Conservation (phyloP, 2,113 vertebrate species). For the Phrynosoma blainvillii region DNA sequence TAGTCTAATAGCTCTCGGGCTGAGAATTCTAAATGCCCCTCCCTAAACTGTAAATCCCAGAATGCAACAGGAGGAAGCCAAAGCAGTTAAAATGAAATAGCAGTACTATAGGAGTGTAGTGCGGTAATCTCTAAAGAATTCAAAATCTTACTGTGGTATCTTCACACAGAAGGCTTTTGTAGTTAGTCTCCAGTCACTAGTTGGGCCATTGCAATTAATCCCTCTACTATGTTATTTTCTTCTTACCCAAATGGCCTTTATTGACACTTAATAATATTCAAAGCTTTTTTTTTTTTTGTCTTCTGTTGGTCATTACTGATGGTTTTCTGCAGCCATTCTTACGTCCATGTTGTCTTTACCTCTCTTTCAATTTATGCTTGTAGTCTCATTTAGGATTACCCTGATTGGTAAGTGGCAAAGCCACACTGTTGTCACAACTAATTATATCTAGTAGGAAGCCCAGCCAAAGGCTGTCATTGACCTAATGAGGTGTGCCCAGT, state of each 20-base stretch:
- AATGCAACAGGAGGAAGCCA: no score
- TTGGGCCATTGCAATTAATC: not conserved
- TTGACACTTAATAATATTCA: conserved; percentile 4
- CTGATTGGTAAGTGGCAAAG: conserved; percentile 39
- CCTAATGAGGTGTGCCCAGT: conserved; percentile 56
- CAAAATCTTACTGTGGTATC: not conserved
- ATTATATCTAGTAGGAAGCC: conserved; percentile 44
- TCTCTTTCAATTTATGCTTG: not conserved
- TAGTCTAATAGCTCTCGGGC: no score
- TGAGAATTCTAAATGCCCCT: no score
- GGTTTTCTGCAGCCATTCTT: not conserved
- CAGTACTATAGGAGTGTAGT: no score
- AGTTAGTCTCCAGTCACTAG: conserved; percentile 26
- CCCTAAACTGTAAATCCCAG: no score
- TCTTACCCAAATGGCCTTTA: not conserved
- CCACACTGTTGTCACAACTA: not conserved
- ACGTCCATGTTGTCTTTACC: not conserved
- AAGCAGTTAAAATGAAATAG: no score
- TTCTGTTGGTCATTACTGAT: not conserved
- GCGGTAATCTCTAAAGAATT: no score
- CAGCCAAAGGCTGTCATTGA: conserved; percentile 35
- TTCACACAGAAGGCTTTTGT: not conserved
- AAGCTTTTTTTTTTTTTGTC: not conserved
- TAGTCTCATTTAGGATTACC: not conserved
- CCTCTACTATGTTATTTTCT: not conserved